Evolutionary conservation across 1,140 invertebrate species (phyloP), one percentile per base, ranked within the genome.

Genomic region (Centruroides sculpturatus): DNA sequence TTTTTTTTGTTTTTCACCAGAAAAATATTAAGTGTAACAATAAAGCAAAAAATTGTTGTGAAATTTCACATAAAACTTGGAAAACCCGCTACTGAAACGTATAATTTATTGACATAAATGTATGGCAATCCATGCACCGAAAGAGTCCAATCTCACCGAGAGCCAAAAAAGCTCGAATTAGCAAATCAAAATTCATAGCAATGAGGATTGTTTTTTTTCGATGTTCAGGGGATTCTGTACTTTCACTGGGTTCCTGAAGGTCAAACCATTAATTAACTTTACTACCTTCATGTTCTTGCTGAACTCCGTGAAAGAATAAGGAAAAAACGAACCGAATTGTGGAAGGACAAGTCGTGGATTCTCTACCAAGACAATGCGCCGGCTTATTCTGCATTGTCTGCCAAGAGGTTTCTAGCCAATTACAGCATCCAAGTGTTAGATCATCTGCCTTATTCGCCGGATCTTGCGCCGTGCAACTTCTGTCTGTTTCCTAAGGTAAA

Each of bases 121-220:
- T n/a, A n/a, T n/a, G n/a, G n/a, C 59, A 63, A 61, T 54, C 23
- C 35, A 49, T 46, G 48, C 59, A 56, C 10, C 61, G 59, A 35
- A 60, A 55, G 9, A 56, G 47, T 47, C 12, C 46, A 47, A 54
- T 51, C 34, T 54, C 46, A 55, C 59, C 6, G 51, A 55, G 47
- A 46, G 4, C 51, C 10, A 55, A 60, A 60, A 60, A 55, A 47
- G 51, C n/a, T 54, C 23, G 48, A 60, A 54, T 54, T 36, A 60
- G 23, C 47, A 60, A 55, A 23, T 54, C 52, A 7, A 56, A 60
- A 55, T n/a, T 55, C n/a, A 60, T 46, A 54, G 35, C 47, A 10
- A 60, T 54, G 51, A n/a, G 4, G n/a, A 47, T 55, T 23, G n/a
- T n/a, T n/a, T 4, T 55, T 60, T 47, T 60, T 55, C 23, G 3